phyloP scores from a whole-genome alignment of 2,888 invertebrate species.

The Pollenia labialis region DNA sequence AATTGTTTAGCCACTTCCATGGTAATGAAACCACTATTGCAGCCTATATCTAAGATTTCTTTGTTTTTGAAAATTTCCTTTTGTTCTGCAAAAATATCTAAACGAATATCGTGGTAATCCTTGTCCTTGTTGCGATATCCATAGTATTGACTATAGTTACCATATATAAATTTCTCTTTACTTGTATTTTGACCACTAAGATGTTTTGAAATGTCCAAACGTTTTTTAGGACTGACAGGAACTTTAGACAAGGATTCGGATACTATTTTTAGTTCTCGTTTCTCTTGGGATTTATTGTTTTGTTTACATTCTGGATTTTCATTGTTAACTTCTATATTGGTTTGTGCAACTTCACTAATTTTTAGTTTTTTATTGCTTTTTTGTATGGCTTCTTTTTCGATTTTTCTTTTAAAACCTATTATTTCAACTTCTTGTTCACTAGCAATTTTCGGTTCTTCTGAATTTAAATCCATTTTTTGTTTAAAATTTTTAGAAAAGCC shows the following conservation, averaged over 20 bases:
- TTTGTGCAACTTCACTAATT: neutral
- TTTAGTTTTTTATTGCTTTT: constrained; percentile 23
- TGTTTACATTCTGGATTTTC: neutral
- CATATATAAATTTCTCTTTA: constrained; percentile 79
- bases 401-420: constrained; percentile 45
- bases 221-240: constrained; percentile 74
- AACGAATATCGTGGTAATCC: constrained; percentile 88
- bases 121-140: constrained; percentile 90
- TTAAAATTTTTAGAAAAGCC: constrained; percentile 6
- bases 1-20: constrained; percentile 90
- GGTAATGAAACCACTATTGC: constrained; percentile 93
- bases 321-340: neutral
- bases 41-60: constrained; percentile 93
- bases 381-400: neutral
- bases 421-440: constrained; percentile 2
- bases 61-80: constrained; percentile 88
- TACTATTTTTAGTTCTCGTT: neutral
- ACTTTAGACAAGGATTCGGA: neutral
- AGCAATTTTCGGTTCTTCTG: constrained; percentile 9
- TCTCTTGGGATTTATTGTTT: neutral
- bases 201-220: constrained; percentile 55
- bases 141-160: constrained; percentile 88
- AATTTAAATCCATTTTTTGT: constrained; percentile 54
- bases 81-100: constrained; percentile 87
- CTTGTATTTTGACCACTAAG: constrained; percentile 12